These are phyloP conservation scores for Portunus trituberculatus DNA, from an alignment of 1,140 invertebrate species.

Conservation along the genomic window DNA sequence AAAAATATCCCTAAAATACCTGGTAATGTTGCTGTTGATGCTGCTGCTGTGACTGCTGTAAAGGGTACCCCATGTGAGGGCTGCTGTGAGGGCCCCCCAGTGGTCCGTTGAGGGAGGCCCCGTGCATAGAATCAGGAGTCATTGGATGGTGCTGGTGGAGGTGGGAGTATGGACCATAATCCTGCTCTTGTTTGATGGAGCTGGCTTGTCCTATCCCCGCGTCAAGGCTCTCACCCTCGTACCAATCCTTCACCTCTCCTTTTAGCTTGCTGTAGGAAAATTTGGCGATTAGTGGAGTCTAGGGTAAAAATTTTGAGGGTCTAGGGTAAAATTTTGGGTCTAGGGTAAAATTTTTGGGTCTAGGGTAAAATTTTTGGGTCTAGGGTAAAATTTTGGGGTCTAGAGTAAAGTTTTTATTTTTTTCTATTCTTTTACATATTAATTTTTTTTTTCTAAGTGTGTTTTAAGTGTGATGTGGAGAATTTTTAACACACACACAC, in stretches of 20 bases:
- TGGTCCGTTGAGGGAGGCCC: slow-evolving; percentile 73
- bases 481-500: slow-evolving; percentile 38
- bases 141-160: slow-evolving; percentile 69
- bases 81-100: slow-evolving; percentile 77
- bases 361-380: no score
- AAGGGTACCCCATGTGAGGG: slow-evolving; percentile 77
- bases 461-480: no score
- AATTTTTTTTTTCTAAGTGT: no score
- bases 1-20: no score
- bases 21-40: slow-evolving; percentile 80
- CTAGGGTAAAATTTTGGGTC: no score
- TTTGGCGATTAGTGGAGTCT: no score
- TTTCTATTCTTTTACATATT: no score
- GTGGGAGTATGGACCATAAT: slow-evolving; percentile 65
- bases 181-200: slow-evolving; percentile 53
- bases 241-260: slow-evolving; percentile 73
- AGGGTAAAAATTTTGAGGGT: no score
- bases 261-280: slow-evolving; percentile 62
- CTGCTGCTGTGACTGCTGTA: slow-evolving; percentile 76
- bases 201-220: slow-evolving; percentile 38
- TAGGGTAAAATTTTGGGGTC: no score
- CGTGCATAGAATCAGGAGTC: slow-evolving; percentile 71
- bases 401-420: no score
- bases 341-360: no score
- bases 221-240: slow-evolving; percentile 64